Evolutionary conservation across 1,140 invertebrate genomes (phyloP), one percentile per base, ranked within the genome.

Genomic region (Zaprionus ornatus): DNA sequence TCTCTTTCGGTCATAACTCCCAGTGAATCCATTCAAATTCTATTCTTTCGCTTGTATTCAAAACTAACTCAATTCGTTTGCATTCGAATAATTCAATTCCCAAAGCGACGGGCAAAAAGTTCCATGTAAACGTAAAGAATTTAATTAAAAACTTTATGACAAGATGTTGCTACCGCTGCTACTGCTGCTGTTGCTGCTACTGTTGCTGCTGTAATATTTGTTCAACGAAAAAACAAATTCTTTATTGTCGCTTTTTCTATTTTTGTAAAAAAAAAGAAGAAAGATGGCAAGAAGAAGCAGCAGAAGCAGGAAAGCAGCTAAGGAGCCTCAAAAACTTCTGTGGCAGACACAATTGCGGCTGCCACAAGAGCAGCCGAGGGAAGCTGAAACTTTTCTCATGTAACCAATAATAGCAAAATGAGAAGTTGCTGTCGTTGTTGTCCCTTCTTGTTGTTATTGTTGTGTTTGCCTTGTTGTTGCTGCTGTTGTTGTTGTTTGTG

Each of bases 91-190:
- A 40, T 57, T 63, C 40, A 42, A 37, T 42, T 29, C 13, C 17
- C 17, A 19, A 40, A 27, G n/a, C 52, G 29, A 29, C 40, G n/a
- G 4, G 10, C 23, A 29, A 63, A 80, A 81, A 67, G 64, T 79
- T 42, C 64, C 70, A 87, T 83, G 80, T 88, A 90, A 85, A 90
- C 77, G 79, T 62, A 85, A 45, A 77, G 63, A 90, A 90, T 90
- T 90, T 90, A 90, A 90, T 90, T 90, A 90, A 90, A 88, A 90
- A 90, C 81, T 90, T 90, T 90, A 82, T 81, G 79, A 83, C 82
- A 90, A 85, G 82, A 82, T 85, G 85, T 85, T 79, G 72, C 68
- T 80, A 32, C 45, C 61, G 70, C 7, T 17, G 25, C 21, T 80
- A 32, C 45, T 65, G 70, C 7, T 17, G 25, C 21, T 23, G 23